Evolutionary conservation across 2,113 vertebrate genomes (phyloP).

Genomic region (Indicator indicator): DNA sequence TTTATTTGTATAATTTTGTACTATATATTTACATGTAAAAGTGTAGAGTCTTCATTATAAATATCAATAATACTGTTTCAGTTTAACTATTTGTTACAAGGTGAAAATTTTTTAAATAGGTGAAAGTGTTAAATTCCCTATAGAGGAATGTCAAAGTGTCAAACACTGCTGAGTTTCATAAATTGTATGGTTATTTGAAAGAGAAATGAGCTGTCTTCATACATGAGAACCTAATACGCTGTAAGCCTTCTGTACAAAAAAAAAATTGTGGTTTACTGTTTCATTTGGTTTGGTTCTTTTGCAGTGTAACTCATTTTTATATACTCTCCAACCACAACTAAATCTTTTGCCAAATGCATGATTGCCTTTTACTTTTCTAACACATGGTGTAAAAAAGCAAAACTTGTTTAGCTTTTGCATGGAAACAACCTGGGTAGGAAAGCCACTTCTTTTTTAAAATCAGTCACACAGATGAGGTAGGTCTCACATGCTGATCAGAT

Average conservation of each 20-base stretch:
- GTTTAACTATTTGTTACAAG: conserved; percentile 82
- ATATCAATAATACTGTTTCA: conserved; percentile 69
- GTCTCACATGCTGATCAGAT: conserved; percentile 67
- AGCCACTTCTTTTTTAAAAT: conserved; percentile 70
- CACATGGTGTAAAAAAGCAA: conserved; percentile 75
- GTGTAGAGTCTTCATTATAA: conserved; percentile 77
- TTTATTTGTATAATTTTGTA: conserved; percentile 84
- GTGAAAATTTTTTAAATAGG: conserved; percentile 75
- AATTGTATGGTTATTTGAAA: conserved; percentile 74
- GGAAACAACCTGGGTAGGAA: conserved; percentile 75
- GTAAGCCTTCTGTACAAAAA: conserved; percentile 75
- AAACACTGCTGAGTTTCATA: conserved; percentile 70
- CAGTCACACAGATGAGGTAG: conserved; percentile 61
- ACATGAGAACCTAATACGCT: conserved; percentile 61
- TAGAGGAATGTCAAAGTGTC: conserved; percentile 70
- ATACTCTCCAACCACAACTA: conserved; percentile 62
- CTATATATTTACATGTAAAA: conserved; percentile 81
- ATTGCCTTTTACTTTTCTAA: conserved; percentile 87
- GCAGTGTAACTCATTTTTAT: conserved; percentile 75
- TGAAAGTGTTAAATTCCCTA: conserved; percentile 70
- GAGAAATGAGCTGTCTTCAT: conserved; percentile 69
- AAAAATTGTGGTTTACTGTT: conserved; percentile 61
- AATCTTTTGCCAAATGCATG: conserved; percentile 92
- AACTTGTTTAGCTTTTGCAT: conserved; percentile 81
- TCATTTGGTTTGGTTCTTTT: conserved; percentile 64